These are phyloP conservation scores for Drosophila mojavensis DNA, from an alignment of 1,140 invertebrate genomes.

Conservation along the genomic window DNA sequence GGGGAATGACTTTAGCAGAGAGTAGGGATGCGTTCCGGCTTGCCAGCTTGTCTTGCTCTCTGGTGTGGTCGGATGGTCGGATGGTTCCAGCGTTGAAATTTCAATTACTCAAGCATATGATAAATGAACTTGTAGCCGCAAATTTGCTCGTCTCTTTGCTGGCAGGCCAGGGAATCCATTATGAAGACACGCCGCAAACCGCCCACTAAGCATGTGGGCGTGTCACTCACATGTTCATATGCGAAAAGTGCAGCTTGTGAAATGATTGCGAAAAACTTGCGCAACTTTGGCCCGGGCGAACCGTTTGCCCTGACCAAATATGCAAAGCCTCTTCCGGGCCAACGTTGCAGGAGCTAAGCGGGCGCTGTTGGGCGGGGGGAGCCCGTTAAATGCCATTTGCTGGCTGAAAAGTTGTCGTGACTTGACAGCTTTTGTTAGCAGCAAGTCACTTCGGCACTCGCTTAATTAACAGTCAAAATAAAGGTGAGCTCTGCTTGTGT, in stretches of 20 bases:
- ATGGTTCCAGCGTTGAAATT: conserved; percentile 67
- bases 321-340: conserved; percentile 35
- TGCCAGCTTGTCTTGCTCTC: conserved; percentile 38
- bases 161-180: conserved; percentile 60
- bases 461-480: conserved; percentile 75
- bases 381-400: conserved; percentile 67
- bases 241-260: conserved; percentile 48
- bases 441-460: conserved; percentile 55
- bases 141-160: conserved; percentile 76
- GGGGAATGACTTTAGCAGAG: not conserved
- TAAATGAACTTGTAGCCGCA: conserved; percentile 80
- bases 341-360: not conserved
- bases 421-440: conserved; percentile 55
- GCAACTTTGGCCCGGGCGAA: conserved; percentile 36
- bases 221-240: conserved; percentile 47
- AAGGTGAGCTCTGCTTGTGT: conserved; percentile 18
- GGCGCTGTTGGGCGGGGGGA: not conserved
- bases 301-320: conserved; percentile 38
- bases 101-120: conserved; percentile 82
- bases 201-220: conserved; percentile 78
- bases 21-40: conserved; percentile 33
- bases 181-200: conserved; percentile 68
- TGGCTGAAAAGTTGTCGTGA: conserved; percentile 61
- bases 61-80: conserved; percentile 4
- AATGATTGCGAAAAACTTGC: conserved; percentile 45